phyloP scores from a whole-genome alignment of 30 jellyfish, hydroid and myxozoan species.

The Aurelia aurita complex sp. Pacific region DNA sequence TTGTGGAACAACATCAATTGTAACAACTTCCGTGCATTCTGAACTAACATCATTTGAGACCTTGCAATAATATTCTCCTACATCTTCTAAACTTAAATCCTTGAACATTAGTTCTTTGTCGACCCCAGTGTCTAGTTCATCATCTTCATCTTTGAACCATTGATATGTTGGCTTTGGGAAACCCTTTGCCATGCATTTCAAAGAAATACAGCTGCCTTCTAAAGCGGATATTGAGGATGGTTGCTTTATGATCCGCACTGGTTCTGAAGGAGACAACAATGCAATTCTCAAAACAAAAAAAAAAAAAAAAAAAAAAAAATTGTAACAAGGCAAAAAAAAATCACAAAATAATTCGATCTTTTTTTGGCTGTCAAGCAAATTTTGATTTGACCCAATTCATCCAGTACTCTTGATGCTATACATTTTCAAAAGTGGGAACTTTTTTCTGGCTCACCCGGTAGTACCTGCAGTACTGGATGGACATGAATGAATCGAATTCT shows the following conservation, averaged over 20 bases:
- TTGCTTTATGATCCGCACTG: constrained; percentile 71
- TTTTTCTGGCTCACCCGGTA: too few species aligned
- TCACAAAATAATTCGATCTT: too few species aligned
- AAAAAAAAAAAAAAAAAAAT: too few species aligned
- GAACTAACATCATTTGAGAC: constrained; percentile 67
- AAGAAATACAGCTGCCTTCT: constrained; percentile 42
- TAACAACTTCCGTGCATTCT: constrained; percentile 44
- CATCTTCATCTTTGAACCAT: constrained; percentile 76
- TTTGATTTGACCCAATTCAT: too few species aligned
- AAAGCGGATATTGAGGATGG: constrained; percentile 65
- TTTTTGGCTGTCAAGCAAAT: too few species aligned
- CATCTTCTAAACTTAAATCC: constrained; percentile 31
- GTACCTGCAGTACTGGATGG: too few species aligned
- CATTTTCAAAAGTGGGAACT: too few species aligned
- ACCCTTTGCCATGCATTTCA: constrained; percentile 80
- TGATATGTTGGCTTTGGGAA: constrained; percentile 80
- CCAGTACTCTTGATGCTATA: too few species aligned
- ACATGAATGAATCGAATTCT: too few species aligned
- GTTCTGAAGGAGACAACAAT: constrained; percentile 48
- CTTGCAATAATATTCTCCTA: constrained; percentile 74
- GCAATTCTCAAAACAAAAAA: too few species aligned
- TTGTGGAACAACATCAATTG: constrained; percentile 64
- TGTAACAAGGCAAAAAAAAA: too few species aligned
- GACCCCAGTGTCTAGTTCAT: constrained; percentile 48
- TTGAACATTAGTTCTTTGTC: constrained; percentile 48